These are phyloP conservation scores for Allobates femoralis DNA, from an alignment of 2,797 vertebrate species.

Conservation along the genomic window DNA sequence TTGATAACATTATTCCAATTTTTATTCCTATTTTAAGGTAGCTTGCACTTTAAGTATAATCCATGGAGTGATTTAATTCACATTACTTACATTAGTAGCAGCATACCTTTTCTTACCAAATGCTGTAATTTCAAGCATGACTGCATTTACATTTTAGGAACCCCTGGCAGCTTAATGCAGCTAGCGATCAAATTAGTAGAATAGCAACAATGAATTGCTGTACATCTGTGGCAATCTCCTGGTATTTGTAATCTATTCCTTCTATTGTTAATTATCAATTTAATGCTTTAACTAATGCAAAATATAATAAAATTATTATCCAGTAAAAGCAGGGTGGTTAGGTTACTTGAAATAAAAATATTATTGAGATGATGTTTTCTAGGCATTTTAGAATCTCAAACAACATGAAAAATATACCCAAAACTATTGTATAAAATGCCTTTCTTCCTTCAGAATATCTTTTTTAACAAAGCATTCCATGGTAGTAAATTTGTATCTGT, in stretches of 20 bases:
- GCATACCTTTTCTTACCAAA: slow-evolving; percentile 24
- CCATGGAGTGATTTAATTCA: slow-evolving; percentile 5
- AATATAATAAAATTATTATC: slow-evolving; percentile 1
- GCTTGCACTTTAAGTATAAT: slow-evolving; percentile 11
- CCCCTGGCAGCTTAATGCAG: slow-evolving; percentile 11
- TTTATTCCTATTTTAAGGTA: neutral
- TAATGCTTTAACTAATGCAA: neutral
- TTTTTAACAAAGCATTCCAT: too few relatives aligned
- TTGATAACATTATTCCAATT: neutral
- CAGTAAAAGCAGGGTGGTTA: neutral
- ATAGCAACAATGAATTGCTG: neutral
- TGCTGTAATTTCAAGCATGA: slow-evolving; percentile 36
- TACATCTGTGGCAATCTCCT: neutral
- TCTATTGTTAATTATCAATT: neutral
- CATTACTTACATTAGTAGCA: neutral
- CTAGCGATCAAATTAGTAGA: slow-evolving; percentile 3
- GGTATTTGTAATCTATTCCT: slow-evolving; percentile 19
- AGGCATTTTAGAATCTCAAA: too few relatives aligned
- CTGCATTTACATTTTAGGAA: slow-evolving; percentile 12
- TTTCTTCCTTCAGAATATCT: too few relatives aligned
- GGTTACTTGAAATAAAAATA: neutral
- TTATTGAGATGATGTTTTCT: neutral
- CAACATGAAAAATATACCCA: too few relatives aligned
- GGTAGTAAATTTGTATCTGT: too few relatives aligned
- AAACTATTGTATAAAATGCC: too few relatives aligned